Evolutionary conservation across 2,797 vertebrate species (phyloP).

Genomic region (Semaprochilodus insignis): DNA sequence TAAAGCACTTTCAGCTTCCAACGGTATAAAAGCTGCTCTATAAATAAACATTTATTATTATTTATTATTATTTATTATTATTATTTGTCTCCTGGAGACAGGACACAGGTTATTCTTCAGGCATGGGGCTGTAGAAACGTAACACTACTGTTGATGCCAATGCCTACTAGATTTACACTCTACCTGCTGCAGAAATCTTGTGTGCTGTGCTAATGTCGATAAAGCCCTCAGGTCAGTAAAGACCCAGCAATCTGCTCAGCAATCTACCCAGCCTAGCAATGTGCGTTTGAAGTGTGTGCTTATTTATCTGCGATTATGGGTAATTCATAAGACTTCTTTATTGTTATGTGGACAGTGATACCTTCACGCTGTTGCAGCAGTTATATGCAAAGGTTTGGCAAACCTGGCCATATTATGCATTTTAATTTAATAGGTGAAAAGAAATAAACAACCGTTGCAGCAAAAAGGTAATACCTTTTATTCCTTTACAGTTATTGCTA

Average conservation of each 20-base stretch:
- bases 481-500: no score
- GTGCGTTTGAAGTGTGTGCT: background rate
- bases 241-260: background rate
- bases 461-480: no score
- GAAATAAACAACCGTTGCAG: no score
- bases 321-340: background rate
- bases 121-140: slow-evolving; percentile 8
- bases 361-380: no score
- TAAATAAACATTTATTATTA: no score
- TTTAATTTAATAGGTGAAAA: no score
- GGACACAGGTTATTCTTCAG: slow-evolving; percentile 30
- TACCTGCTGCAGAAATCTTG: background rate
- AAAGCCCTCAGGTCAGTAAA: background rate
- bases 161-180: slow-evolving; percentile 13
- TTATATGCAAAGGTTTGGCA: no score
- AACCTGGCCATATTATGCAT: no score
- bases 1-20: no score
- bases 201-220: slow-evolving; percentile 8
- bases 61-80: no score
- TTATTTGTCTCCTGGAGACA: slow-evolving; percentile 42
- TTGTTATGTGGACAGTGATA: no score
- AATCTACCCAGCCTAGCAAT: background rate
- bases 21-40: no score
- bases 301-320: background rate
- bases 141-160: slow-evolving; percentile 15